Percentiles rank a stretch among this genome's conserved stretches.
These are phyloP conservation scores for Chelmon rostratus DNA, from an alignment of 2,797 vertebrate species.

Conservation along the genomic window DNA sequence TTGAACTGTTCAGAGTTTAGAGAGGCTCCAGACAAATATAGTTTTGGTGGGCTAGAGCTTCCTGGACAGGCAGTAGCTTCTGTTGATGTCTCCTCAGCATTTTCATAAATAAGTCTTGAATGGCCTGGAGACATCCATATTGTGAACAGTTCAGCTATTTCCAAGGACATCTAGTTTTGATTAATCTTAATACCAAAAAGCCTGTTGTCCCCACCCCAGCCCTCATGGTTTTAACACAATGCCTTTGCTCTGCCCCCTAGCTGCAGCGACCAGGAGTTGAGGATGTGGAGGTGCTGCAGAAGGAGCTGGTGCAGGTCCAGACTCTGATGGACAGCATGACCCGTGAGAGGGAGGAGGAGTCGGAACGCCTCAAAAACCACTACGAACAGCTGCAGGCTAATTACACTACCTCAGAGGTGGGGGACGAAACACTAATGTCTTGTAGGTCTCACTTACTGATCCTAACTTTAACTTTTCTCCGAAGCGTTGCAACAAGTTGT, in stretches of 20 bases:
- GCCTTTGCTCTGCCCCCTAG: slow-evolving; percentile 78
- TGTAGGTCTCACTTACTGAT: not conserved
- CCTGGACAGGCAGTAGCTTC: not conserved
- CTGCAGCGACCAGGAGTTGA: slow-evolving; percentile 97
- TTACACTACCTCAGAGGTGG: slow-evolving; percentile 93
- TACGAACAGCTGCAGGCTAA: slow-evolving; percentile 91
- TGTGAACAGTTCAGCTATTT: not conserved
- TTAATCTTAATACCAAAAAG: not conserved
- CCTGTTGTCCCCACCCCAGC: not conserved
- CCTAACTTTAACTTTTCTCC: not conserved
- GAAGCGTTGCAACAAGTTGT: not conserved
- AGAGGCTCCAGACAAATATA: not conserved
- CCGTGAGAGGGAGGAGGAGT: slow-evolving; percentile 92
- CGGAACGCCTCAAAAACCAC: slow-evolving; percentile 91
- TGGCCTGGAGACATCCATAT: not conserved
- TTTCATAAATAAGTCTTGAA: not conserved
- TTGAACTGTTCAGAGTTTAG: not conserved
- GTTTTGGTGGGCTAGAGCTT: not conserved
- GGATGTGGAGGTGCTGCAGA: slow-evolving; percentile 96
- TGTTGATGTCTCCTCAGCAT: not conserved
- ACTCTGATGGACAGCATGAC: slow-evolving; percentile 97
- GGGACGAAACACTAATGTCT: not conserved
- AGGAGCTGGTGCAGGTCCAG: slow-evolving; percentile 97
- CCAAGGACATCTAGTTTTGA: not conserved
- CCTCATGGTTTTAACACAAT: not conserved